phyloP scores from a whole-genome alignment of 2,888 invertebrate genomes.

The Halocaridina rubra region DNA sequence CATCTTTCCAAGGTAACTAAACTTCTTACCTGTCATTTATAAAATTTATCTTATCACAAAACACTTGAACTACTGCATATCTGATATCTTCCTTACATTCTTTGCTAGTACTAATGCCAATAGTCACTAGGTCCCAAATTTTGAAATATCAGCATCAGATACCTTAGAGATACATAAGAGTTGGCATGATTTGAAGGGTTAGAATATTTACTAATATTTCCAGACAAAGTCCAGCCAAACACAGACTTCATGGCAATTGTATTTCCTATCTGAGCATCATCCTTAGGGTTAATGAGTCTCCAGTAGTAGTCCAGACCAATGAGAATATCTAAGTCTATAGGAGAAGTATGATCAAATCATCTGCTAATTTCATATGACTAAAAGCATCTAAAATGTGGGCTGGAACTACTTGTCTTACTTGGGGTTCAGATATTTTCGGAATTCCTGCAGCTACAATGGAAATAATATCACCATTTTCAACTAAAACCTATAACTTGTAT shows the following conservation, averaged over 20 bases:
- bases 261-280: not conserved
- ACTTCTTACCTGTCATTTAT: slow-evolving; percentile 16
- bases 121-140: slow-evolving; percentile 2
- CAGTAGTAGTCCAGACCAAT: not conserved
- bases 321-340: not conserved
- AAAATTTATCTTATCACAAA: not conserved
- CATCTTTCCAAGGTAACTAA: slow-evolving; percentile 21
- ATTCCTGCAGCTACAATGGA: too few species aligned
- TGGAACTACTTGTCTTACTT: too few species aligned
- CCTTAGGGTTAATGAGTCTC: not conserved
- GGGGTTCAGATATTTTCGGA: too few species aligned
- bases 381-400: not conserved
- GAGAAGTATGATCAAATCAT: not conserved
- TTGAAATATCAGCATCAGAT: not conserved
- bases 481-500: not conserved
- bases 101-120: slow-evolving; percentile 5
- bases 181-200: not conserved
- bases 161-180: not conserved
- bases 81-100: not conserved
- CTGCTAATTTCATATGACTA: not conserved
- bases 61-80: slow-evolving; percentile 1
- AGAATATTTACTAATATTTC: not conserved
- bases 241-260: slow-evolving; percentile 4
- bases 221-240: slow-evolving; percentile 1
- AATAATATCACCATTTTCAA: not conserved